phyloP scores from a whole-genome alignment of 2,113 vertebrate species.

The Alligator sinensis region DNA sequence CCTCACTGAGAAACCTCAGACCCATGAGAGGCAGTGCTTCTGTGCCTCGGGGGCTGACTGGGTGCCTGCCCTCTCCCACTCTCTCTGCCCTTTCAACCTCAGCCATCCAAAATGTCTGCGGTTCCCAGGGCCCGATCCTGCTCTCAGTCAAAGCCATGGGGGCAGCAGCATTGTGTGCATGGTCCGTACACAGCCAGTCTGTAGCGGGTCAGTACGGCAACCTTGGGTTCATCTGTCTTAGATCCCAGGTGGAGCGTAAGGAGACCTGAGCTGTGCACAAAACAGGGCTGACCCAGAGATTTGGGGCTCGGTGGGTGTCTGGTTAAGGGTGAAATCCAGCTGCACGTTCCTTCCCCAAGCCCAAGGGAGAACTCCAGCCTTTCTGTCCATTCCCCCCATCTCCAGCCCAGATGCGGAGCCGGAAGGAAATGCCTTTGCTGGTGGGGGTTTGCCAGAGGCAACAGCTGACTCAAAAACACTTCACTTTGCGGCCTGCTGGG shows the following conservation, averaged over 20 bases:
- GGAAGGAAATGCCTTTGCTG: background rate
- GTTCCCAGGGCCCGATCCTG: background rate
- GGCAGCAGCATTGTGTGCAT: background rate
- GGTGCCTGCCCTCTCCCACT: background rate
- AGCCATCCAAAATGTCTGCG: background rate
- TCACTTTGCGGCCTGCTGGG: fast-evolving
- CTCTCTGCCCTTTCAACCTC: background rate
- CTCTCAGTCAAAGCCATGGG: background rate
- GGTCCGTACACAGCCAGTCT: background rate
- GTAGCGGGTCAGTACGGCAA: background rate
- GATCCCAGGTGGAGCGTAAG: background rate
- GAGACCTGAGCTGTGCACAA: background rate
- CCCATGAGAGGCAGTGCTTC: background rate
- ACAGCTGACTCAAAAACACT: background rate
- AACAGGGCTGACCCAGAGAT: background rate
- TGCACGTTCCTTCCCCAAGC: background rate
- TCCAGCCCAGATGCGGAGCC: background rate
- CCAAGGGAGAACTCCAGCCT: background rate
- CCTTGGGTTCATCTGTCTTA: background rate
- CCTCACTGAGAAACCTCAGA: background rate
- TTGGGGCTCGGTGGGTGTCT: background rate
- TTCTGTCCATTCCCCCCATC: background rate
- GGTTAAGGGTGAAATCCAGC: background rate
- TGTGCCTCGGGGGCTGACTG: background rate
- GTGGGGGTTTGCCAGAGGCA: background rate